phyloP scores from a whole-genome alignment of 2,888 invertebrate genomes.

The Netelia fuscicornis region DNA sequence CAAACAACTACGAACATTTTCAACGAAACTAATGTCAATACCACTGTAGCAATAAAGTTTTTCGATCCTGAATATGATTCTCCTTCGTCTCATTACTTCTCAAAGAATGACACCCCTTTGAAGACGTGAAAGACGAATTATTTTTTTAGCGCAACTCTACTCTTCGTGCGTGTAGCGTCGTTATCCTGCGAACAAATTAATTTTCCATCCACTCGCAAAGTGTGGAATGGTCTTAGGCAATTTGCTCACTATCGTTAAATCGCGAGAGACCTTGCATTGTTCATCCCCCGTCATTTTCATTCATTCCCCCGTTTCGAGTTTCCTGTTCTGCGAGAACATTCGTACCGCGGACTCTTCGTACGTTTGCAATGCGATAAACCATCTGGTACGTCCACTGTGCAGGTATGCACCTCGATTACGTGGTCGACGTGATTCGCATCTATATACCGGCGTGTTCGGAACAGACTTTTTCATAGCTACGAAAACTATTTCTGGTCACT shows the following conservation, averaged over 20 bases:
- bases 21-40: conserved; percentile 25
- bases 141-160: too few relatives aligned
- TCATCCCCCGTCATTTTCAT: conserved; percentile 46
- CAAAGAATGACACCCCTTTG: too few relatives aligned
- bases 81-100: conserved; percentile 14
- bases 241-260: conserved; percentile 40
- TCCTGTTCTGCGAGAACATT: conserved; percentile 27
- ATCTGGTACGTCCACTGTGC: conserved; percentile 35
- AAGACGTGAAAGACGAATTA: too few relatives aligned
- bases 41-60: neutral
- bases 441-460: neutral
- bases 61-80: neutral
- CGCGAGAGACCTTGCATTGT: conserved; percentile 59
- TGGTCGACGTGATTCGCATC: conserved; percentile 54
- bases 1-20: conserved; percentile 5
- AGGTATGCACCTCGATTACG: conserved; percentile 58
- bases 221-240: conserved; percentile 31
- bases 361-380: conserved; percentile 23
- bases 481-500: neutral
- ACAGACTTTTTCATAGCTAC: neutral
- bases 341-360: neutral
- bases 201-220: conserved; percentile 22
- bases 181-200: conserved; percentile 37
- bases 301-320: conserved; percentile 41
- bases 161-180: neutral